Conservation (phyloP, 2,113 vertebrate genomes). For the Mellivora capensis region DNA sequence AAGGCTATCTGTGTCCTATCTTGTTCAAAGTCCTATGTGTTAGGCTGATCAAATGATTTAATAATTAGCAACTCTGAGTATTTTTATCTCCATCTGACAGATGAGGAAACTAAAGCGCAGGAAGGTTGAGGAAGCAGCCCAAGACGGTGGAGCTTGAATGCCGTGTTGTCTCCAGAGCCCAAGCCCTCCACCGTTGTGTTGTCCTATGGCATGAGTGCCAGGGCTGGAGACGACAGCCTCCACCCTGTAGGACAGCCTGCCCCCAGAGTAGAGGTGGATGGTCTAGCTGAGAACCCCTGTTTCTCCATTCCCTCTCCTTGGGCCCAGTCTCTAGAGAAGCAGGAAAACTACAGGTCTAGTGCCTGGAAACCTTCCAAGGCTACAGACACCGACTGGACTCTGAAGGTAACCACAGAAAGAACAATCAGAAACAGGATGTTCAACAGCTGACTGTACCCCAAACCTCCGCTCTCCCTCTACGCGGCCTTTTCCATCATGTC, state of each 20-base stretch:
- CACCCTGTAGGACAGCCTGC: background rate
- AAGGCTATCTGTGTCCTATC: background rate
- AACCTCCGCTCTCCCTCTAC: background rate
- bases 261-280: accelerated
- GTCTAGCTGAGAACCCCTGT: background rate
- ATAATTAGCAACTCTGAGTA: background rate
- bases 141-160: background rate
- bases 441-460: background rate
- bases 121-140: background rate
- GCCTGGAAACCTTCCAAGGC: background rate
- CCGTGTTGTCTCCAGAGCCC: background rate
- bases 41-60: background rate
- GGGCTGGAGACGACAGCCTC: background rate
- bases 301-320: background rate
- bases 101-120: background rate
- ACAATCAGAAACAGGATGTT: background rate
- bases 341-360: background rate
- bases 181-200: background rate
- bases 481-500: background rate
- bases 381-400: background rate
- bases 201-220: too few species aligned
- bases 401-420: background rate
- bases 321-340: background rate
- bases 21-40: background rate
- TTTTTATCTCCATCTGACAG: background rate